Percentiles rank a stretch among this genome's conserved stretches.
These are phyloP conservation scores for Physocephala rufipes DNA, from an alignment of 2,888 invertebrate species.

Conservation along the genomic window DNA sequence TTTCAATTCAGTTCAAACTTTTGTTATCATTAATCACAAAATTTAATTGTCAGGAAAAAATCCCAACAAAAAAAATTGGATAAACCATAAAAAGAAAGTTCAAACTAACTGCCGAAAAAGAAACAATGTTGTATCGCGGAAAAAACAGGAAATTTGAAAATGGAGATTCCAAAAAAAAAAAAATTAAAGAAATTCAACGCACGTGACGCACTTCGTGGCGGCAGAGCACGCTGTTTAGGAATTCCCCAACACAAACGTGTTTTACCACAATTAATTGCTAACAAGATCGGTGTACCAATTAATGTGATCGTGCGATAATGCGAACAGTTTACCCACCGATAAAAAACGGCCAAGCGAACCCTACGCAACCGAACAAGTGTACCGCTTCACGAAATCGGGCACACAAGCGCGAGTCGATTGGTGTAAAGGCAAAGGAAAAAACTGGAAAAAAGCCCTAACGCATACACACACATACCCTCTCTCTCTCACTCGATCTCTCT, in stretches of 20 bases:
- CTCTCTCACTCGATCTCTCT: no score
- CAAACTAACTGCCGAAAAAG: slow-evolving; percentile 5
- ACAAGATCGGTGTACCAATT: neutral
- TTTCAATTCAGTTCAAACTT: neutral
- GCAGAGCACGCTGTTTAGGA: slow-evolving; percentile 15
- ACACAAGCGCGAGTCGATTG: no score
- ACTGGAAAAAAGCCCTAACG: no score
- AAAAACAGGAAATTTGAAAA: no score
- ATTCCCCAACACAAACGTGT: slow-evolving; percentile 16
- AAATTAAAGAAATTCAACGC: neutral
- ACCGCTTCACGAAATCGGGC: no score
- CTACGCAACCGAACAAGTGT: no score
- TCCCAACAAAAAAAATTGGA: neutral
- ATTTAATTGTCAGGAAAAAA: neutral
- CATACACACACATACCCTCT: no score
- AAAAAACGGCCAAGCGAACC: no score
- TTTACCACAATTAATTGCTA: slow-evolving; percentile 1
- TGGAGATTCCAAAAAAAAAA: neutral
- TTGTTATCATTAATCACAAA: neutral
- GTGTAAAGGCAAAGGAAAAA: no score
- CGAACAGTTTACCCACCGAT: neutral
- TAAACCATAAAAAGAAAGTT: slow-evolving; percentile 28
- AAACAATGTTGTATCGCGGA: no score
- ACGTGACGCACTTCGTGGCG: slow-evolving; percentile 17
- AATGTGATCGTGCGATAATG: slow-evolving; percentile 10